Evolutionary conservation across 2,888 invertebrate species (phyloP), one percentile per base, ranked within the genome.

Genomic region (Erebia ligea): DNA sequence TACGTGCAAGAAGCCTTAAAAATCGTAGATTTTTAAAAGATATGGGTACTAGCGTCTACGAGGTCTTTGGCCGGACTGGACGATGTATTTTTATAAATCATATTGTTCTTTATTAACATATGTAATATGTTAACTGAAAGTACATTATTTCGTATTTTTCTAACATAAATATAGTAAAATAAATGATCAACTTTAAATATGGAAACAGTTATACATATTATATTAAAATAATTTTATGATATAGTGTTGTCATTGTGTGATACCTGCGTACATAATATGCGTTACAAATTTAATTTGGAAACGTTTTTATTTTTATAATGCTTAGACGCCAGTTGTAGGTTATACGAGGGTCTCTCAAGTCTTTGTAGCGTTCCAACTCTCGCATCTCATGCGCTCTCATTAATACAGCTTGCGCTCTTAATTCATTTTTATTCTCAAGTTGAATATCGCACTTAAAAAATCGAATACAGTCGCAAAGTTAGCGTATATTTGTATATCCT

Each of bases 51-150:
- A 91, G 91, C 87, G 88, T 86, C 91, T 87, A 82, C 85, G 45
- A 84, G 88, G 87, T 86, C 82, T 76, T 82, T 79, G 86, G 88
- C 83, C 88, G 84, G 82, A 77, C 81, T 81, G 86, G 90, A 86
- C 89, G 86, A 91, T 92, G 91, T 92, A 92, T 92, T 92, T 92
- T 92, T 92, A 91, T 92, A 92, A 90, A 91, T 84, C 88, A 90
- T 92, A 91, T 92, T 91, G 90, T 90, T 90, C 90, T 92, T 91
- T 91, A 92, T 90, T 92, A 92, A 92, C 92, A 92, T 92, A 92
- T 92, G 87, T 87, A 86, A 92, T 92, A 92, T 92, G 92, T 92
- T 92, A 90, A 91, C 88, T 88, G 85, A 91, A 92, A 91, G 91
- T 92, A 91, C 90, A 91, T 92, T 86, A 87, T 91, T 92, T 92